These are phyloP conservation scores for Junonia oenone DNA, from an alignment of 2,888 invertebrate species.

Conservation along the genomic window DNA sequence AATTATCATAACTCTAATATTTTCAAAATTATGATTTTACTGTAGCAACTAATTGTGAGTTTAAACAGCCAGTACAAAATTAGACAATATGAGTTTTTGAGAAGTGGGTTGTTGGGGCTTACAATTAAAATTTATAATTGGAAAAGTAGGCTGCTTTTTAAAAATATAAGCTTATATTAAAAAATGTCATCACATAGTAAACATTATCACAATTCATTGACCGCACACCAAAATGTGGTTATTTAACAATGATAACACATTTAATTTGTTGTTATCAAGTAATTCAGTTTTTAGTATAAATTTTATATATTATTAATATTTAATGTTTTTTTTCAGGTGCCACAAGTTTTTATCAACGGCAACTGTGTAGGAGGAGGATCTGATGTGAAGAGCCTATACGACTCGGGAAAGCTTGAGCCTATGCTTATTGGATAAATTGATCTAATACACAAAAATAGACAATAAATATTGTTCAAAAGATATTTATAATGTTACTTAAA, in stretches of 20 bases:
- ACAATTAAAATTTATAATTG: no score
- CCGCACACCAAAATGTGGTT: background rate
- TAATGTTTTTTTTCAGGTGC: constrained; percentile 85
- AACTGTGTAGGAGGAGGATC: constrained; percentile 95
- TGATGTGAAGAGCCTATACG: constrained; percentile 88
- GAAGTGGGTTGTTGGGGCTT: no score
- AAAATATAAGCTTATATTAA: no score
- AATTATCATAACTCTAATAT: no score
- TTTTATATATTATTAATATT: background rate
- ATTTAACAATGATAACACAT: background rate
- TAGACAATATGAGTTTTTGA: no score
- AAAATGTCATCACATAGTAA: background rate
- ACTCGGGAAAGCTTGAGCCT: constrained; percentile 84
- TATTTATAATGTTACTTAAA: background rate
- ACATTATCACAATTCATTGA: background rate
- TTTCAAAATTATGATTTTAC: no score
- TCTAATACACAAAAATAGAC: background rate
- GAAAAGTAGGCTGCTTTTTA: no score
- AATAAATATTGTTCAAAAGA: constrained; percentile 3
- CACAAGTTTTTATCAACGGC: constrained; percentile 95
- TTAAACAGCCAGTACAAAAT: no score
- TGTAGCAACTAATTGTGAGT: no score
- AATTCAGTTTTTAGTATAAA: background rate
- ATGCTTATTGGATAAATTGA: constrained; percentile 64
- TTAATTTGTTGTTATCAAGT: background rate